These are phyloP conservation scores for Noctua comes DNA, from an alignment of 2,888 invertebrate genomes.

Conservation along the genomic window DNA sequence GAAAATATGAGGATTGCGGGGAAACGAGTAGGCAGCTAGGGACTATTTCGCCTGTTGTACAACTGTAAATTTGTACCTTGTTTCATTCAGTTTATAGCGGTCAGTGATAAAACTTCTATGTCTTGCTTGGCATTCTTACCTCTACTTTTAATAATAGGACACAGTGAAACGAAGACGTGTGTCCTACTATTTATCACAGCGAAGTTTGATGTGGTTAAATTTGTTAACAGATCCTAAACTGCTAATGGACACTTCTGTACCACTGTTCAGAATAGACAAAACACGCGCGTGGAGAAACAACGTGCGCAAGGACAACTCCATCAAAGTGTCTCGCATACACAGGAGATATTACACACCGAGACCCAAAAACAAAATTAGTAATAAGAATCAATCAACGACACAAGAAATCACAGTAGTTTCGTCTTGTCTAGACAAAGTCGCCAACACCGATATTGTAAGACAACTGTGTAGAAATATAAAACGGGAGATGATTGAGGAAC, in stretches of 20 bases:
- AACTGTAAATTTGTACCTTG: no score
- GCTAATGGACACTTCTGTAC: slow-evolving; percentile 31
- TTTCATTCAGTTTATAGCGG: neutral
- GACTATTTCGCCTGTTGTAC: neutral
- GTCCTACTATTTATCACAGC: neutral
- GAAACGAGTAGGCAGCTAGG: neutral
- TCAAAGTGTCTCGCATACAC: slow-evolving; percentile 31
- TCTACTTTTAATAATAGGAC: neutral
- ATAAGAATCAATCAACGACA: neutral
- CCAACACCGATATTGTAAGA: neutral
- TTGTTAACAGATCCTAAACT: slow-evolving; percentile 36
- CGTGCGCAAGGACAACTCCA: slow-evolving; percentile 37
- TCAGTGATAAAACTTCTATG: neutral
- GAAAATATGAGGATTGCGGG: neutral
- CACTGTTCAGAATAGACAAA: slow-evolving; percentile 31
- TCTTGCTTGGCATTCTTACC: neutral
- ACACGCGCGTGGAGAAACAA: slow-evolving; percentile 11
- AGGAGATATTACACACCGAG: slow-evolving; percentile 12
- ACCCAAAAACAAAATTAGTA: no score
- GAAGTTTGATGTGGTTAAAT: neutral
- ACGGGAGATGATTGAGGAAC: slow-evolving; percentile 10
- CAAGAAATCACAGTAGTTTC: slow-evolving; percentile 6
- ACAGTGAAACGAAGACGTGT: neutral
- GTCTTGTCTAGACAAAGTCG: neutral
- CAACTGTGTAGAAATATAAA: slow-evolving; percentile 21